These are phyloP conservation scores for Ametastegia equiseti DNA, from an alignment of 2,888 invertebrate species.

Conservation along the genomic window DNA sequence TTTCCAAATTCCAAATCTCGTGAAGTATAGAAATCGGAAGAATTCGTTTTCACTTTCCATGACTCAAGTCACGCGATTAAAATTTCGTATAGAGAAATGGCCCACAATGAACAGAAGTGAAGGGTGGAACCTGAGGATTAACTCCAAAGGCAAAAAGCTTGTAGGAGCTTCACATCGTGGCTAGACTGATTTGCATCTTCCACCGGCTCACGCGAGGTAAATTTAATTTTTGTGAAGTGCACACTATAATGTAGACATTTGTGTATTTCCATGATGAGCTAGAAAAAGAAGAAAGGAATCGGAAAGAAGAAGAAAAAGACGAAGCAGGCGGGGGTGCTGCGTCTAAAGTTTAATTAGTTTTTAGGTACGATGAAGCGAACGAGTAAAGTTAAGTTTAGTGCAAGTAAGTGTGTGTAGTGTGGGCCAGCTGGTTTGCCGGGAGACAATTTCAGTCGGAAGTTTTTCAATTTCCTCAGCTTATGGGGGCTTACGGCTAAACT, in stretches of 20 bases:
- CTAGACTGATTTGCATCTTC: too few relatives aligned
- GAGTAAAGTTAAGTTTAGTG: slow-evolving; percentile 63
- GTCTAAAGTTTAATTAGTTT: slow-evolving; percentile 75
- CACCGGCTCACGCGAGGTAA: too few relatives aligned
- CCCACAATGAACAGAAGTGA: too few relatives aligned
- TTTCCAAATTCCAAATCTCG: too few relatives aligned
- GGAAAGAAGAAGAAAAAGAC: slow-evolving; percentile 33
- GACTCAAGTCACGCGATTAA: too few relatives aligned
- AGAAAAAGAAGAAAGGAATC: slow-evolving; percentile 13
- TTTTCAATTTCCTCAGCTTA: slow-evolving; percentile 74
- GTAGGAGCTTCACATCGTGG: too few relatives aligned
- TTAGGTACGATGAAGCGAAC: slow-evolving; percentile 65
- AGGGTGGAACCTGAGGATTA: too few relatives aligned
- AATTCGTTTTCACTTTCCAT: too few relatives aligned
- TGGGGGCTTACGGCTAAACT: slow-evolving; percentile 56
- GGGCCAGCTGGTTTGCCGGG: slow-evolving; percentile 53
- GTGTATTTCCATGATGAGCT: too few relatives aligned
- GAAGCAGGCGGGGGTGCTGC: slow-evolving; percentile 37
- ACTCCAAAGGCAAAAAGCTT: too few relatives aligned
- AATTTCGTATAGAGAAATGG: too few relatives aligned
- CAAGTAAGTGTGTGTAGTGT: slow-evolving; percentile 59
- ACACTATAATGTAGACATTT: not conserved
- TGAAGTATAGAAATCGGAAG: too few relatives aligned
- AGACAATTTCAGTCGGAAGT: slow-evolving; percentile 72
- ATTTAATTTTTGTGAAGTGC: not conserved